Evolutionary conservation across 2,113 vertebrate genomes (phyloP).

Genomic region (Puntigrus tetrazona): DNA sequence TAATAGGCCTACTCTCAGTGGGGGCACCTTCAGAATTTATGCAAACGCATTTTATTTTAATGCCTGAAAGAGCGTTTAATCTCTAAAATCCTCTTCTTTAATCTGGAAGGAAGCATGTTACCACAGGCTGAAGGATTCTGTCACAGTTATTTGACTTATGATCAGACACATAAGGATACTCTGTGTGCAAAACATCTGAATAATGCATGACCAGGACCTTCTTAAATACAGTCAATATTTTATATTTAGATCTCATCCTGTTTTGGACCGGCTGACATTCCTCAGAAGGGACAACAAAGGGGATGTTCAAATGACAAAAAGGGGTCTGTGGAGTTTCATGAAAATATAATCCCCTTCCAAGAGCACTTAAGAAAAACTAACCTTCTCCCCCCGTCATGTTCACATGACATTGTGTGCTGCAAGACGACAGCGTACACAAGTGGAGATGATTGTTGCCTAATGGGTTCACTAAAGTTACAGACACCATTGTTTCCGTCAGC

Average conservation of each 20-base stretch:
- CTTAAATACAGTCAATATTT: conserved; percentile 26
- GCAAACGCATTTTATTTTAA: conserved; percentile 32
- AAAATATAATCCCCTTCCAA: conserved; percentile 14
- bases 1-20: not conserved
- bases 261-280: not conserved
- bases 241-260: not conserved
- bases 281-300: conserved; percentile 4
- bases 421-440: not conserved
- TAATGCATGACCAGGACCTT: conserved; percentile 28
- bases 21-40: conserved; percentile 23
- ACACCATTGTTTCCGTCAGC: not conserved
- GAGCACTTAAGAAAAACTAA: conserved; percentile 9
- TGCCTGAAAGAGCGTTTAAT: conserved; percentile 5
- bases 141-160: conserved; percentile 30
- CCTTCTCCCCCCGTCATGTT: conserved; percentile 7
- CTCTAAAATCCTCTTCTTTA: conserved; percentile 32
- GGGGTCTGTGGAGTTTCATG: not conserved
- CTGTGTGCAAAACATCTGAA: conserved; percentile 30
- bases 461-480: conserved; percentile 13
- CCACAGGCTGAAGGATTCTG: conserved; percentile 22
- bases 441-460: conserved; percentile 15
- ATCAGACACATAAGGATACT: conserved; percentile 39
- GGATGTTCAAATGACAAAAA: conserved; percentile 3
- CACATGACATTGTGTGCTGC: not conserved
- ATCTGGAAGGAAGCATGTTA: conserved; percentile 15